Percentiles rank a stretch among this genome's conserved stretches.
Conservation (phyloP, 2,888 invertebrate genomes). For the Philaethria dido region DNA sequence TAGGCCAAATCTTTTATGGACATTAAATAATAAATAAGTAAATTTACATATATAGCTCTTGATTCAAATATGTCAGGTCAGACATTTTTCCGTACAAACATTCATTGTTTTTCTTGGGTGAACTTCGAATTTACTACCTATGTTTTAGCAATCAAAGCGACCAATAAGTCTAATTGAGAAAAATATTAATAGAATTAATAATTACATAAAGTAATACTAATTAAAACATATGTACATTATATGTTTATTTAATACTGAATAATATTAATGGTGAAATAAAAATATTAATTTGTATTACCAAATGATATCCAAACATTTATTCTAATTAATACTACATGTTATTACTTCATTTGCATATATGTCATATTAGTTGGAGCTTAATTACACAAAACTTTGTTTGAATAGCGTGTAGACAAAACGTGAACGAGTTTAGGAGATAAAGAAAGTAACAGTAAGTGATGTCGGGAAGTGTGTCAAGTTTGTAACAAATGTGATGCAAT, state of each 20-base stretch:
- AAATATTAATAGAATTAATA: neutral
- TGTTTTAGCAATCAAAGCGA: neutral
- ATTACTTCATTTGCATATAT: constrained; percentile 4
- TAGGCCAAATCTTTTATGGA: neutral
- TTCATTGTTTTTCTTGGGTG: too few relatives aligned
- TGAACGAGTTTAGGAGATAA: constrained; percentile 35
- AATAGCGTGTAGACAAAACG: constrained; percentile 20
- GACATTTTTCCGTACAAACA: too few relatives aligned
- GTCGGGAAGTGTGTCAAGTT: constrained; percentile 69
- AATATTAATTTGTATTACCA: neutral
- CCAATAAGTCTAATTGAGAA: neutral
- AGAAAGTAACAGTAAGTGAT: constrained; percentile 51
- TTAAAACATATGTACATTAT: neutral
- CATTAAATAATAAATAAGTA: neutral
- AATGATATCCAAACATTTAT: constrained; percentile 1
- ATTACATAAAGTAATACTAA: neutral
- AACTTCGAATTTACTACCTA: too few relatives aligned
- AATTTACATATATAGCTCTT: too few relatives aligned
- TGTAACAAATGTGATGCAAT: constrained; percentile 60
- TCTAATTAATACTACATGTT: neutral
- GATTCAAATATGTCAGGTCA: too few relatives aligned
- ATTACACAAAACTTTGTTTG: constrained; percentile 8
- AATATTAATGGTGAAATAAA: neutral
- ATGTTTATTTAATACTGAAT: too few relatives aligned
- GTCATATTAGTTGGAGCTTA: constrained; percentile 4